Conservation (phyloP, 1,140 invertebrate genomes). For the Listronotus oregonensis region DNA sequence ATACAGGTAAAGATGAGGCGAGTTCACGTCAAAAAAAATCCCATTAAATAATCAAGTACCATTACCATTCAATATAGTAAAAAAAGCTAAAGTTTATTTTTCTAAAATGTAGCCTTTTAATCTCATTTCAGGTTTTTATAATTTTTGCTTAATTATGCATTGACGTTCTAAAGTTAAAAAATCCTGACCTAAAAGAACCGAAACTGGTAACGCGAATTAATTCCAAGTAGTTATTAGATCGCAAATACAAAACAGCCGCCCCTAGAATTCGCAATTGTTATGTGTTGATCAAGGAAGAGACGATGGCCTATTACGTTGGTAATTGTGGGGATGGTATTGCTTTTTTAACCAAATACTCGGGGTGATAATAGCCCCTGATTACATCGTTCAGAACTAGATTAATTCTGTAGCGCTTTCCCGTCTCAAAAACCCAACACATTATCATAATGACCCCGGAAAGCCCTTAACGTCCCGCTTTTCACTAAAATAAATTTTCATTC, state of each 20-base stretch:
- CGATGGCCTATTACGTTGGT: constrained; percentile 48
- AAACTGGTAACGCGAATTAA: constrained; percentile 15
- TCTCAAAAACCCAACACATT: constrained; percentile 29
- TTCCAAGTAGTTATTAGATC: constrained; percentile 12
- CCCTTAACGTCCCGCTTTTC: constrained; percentile 26
- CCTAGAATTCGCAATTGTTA: constrained; percentile 50
- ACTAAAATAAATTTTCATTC: constrained; percentile 27
- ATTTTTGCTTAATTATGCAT: too few species aligned
- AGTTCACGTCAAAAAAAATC: too few species aligned
- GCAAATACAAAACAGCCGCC: constrained; percentile 32
- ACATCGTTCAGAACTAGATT: constrained; percentile 52
- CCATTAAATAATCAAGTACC: too few species aligned
- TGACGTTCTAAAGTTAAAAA: too few species aligned
- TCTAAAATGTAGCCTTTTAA: too few species aligned
- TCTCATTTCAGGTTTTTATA: too few species aligned
- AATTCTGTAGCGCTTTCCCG: constrained; percentile 44
- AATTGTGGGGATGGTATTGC: constrained; percentile 55
- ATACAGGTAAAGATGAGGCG: too few species aligned
- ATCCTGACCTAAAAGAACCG: too few species aligned
- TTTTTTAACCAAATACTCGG: constrained; percentile 56
- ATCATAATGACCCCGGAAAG: constrained; percentile 29
- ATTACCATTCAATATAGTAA: too few species aligned
- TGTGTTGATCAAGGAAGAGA: constrained; percentile 55
- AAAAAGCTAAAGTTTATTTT: too few species aligned
- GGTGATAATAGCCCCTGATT: constrained; percentile 54